A percentile compares a stretch with the other conserved stretches of the same genome.
Conservation (phyloP, 2,797 vertebrate genomes). For the Cossypha caffra region DNA sequence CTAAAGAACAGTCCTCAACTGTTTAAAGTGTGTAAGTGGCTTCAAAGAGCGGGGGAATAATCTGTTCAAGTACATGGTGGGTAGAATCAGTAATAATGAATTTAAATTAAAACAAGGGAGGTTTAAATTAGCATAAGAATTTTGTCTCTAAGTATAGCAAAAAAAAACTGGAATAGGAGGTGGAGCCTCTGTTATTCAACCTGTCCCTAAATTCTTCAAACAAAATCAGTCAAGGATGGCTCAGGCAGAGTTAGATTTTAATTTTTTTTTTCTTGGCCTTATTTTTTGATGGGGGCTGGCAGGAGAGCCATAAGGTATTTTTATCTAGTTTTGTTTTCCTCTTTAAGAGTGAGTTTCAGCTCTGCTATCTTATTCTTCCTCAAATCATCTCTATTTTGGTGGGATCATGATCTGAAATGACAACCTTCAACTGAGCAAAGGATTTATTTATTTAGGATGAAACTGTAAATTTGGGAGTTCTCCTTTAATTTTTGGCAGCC, state of each 20-base stretch:
- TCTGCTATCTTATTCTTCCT: not conserved
- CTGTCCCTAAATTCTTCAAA: conserved; percentile 15
- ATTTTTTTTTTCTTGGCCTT: fast-evolving
- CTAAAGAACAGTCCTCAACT: fast-evolving
- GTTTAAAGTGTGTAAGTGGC: not conserved
- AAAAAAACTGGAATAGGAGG: conserved; percentile 22
- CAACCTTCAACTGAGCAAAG: not conserved
- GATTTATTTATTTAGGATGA: not conserved
- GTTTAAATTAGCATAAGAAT: conserved; percentile 62
- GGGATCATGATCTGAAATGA: not conserved
- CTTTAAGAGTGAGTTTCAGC: not conserved
- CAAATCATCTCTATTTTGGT: not conserved
- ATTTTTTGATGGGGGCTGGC: not conserved
- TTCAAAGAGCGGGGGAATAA: not conserved
- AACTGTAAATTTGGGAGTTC: not conserved
- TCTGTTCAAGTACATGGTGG: conserved; percentile 28
- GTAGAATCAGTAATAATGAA: conserved; percentile 47
- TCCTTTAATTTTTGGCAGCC: not conserved
- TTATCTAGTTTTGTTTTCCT: not conserved
- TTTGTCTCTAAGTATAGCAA: conserved; percentile 41
- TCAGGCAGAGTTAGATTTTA: not conserved
- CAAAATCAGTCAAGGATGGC: not conserved
- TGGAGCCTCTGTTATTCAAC: conserved; percentile 19
- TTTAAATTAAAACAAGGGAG: conserved; percentile 63
- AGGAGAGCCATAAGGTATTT: not conserved